phyloP scores from a whole-genome alignment of 2,113 vertebrate genomes.

The Turdus rufiventris region DNA sequence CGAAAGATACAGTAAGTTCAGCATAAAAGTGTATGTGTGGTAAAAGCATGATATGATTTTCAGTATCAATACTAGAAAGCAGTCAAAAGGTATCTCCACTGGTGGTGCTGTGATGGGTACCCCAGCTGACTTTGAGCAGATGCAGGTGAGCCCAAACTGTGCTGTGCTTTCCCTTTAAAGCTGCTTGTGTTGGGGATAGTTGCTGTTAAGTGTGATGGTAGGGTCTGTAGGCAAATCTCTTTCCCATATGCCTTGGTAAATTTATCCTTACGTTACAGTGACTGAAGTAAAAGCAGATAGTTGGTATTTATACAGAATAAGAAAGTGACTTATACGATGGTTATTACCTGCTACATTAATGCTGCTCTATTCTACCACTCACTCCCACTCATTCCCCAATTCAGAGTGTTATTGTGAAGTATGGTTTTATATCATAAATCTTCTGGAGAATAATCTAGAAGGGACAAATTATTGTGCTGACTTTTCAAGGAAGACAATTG shows the following conservation, averaged over 20 bases:
- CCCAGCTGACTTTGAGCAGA: not conserved
- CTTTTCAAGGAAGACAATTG: not conserved
- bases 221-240: not conserved
- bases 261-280: not conserved
- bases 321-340: not conserved
- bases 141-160: not conserved
- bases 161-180: not conserved
- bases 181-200: accelerated
- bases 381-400: not conserved
- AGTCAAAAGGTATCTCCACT: accelerated
- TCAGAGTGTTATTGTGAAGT: not conserved
- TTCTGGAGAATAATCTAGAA: not conserved
- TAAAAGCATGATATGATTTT: not conserved
- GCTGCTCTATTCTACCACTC: not conserved
- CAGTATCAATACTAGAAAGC: not conserved
- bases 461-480: not conserved
- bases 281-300: not conserved
- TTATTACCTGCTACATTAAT: not conserved
- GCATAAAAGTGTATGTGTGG: not conserved
- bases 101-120: not conserved
- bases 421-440: not conserved
- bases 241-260: not conserved
- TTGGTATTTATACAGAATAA: not conserved
- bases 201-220: not conserved
- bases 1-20: not conserved